Base-by-base conservation (phyloP, 2,888 invertebrate genomes). In the Danaus chrysippus region DNA sequence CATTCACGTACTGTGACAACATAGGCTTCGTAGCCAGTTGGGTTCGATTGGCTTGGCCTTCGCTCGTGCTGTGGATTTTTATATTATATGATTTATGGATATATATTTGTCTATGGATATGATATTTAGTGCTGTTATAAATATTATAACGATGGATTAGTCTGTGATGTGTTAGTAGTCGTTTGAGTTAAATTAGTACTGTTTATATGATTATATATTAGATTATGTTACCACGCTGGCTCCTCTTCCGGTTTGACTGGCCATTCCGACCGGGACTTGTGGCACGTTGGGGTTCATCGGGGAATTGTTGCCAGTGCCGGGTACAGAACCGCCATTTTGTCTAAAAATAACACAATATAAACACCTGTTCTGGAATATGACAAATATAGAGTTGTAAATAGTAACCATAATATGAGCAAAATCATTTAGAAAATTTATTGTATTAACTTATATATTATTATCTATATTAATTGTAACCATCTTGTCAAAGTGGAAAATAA, bases 171-270 rank as follows among this genome's bases (percentile, higher is more conserved):
- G 10, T 46, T 13, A n/a, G 46, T 46, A n/a, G 1, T 17, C 17
- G 9, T 17, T 9, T 11, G 11, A 10, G 17, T 17, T 49, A 23
- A 49, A 10, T 49, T 49, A 17, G 15, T 15, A 49, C 17, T 17
- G 15, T 9, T 34, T 49, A 17, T 49, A 17, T 17, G 3, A 15
- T 10, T 46, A n/a, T 46, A 46, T 15, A 46, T 3, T n/a, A 13
- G 23, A 34, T 34, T 13, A 13, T 15, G 95, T 94, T 90, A 97
- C 97, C 92, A 97, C 95, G 73, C 96, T 96, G 62, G 97, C 95
- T 62, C 97, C 96, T 65, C 97, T 93, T 49, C 96, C 96, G 59
- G 96, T 96, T 80, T 97, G 96, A 66, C 95, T 93, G 46, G 94
- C 95, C 77, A 94, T 92, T 54, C 94, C 94, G 13, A 94, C 92